Evolutionary conservation across 2,888 invertebrate genomes (phyloP).

Genomic region (Autographa gamma): DNA sequence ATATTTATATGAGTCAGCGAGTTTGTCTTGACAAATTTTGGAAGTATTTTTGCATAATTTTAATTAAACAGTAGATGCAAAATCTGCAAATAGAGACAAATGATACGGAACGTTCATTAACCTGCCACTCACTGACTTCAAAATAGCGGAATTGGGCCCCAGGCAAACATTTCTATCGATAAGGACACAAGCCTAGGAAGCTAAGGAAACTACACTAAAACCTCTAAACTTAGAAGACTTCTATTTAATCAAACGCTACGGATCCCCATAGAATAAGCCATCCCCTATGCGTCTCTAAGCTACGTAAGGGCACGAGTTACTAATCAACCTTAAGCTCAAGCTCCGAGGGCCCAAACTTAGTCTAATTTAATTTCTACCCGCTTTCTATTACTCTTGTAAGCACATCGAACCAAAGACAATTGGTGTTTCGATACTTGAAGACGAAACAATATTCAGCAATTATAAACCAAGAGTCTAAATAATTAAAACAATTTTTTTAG

Average conservation of each 20-base stretch:
- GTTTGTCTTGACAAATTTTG: no score
- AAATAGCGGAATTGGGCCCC: no score
- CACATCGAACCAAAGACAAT: neutral
- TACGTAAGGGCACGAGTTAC: slow-evolving; percentile 31
- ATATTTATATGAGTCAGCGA: no score
- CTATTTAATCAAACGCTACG: slow-evolving; percentile 34
- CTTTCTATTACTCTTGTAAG: slow-evolving; percentile 43
- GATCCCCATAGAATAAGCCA: slow-evolving; percentile 35
- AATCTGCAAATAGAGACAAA: no score
- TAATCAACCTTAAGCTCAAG: slow-evolving; percentile 59
- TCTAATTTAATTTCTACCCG: slow-evolving; percentile 57
- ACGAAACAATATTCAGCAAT: neutral
- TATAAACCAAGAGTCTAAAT: no score
- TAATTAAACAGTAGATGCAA: no score
- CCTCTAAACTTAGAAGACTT: slow-evolving; percentile 18
- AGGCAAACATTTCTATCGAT: neutral
- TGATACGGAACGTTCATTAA: no score
- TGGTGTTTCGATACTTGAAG: slow-evolving; percentile 6
- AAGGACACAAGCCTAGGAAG: neutral
- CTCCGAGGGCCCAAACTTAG: slow-evolving; percentile 45
- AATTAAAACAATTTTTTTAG: no score
- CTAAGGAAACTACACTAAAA: neutral
- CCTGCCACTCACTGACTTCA: no score
- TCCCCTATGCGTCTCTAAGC: slow-evolving; percentile 46
- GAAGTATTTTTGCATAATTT: no score